Evolutionary conservation across 2,888 invertebrate genomes (phyloP), one percentile per base, ranked within the genome.

Genomic region (Panorpa germanica): DNA sequence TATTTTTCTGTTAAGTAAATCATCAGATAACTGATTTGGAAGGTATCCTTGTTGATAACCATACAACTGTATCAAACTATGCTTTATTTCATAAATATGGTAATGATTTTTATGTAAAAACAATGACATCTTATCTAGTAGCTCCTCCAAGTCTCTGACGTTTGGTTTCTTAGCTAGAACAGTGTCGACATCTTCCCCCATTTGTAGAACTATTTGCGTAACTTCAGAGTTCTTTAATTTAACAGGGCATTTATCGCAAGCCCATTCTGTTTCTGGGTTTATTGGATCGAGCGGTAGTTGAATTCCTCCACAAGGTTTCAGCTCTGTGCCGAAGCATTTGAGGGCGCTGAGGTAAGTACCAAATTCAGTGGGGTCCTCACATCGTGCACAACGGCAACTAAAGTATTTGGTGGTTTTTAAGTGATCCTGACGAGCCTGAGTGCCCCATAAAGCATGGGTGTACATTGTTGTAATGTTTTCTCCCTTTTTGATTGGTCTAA

Each of bases 401-500:
- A 85, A 85, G 45, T 80, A 81, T 52, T 85, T 85, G 0, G 78
- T 76, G 35, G 74, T 67, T 39, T 61, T 59, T 13, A 85, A 55
- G 54, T 85, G 83, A 39, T 78, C 75, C 35, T 77, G 63, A 38
- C 86, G 63, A 20, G 74, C 70, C 47, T 74, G 72, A 1, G 85
- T 85, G 2, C 82, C 77, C 86, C 86, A 86, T 35, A 88, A 52
- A 7, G 81, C 78, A 45, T 86, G 83, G 4, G 83, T 82, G 42
- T 86, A 88, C 65, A 77, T 81, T 2, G 85, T 85, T 6, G 70
- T 67, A 18, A 88, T 61, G 45, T 82, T 75, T 22, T 72, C 66
- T 1, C 73, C 80, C 48, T 70, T 72, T 37, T 59, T 52, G 15
- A 82, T 68, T 1, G 70, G 59, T 10, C 69, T 50, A 1, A 74